Base-by-base conservation (phyloP, 2,113 vertebrate species). In the Chitala chitala region DNA sequence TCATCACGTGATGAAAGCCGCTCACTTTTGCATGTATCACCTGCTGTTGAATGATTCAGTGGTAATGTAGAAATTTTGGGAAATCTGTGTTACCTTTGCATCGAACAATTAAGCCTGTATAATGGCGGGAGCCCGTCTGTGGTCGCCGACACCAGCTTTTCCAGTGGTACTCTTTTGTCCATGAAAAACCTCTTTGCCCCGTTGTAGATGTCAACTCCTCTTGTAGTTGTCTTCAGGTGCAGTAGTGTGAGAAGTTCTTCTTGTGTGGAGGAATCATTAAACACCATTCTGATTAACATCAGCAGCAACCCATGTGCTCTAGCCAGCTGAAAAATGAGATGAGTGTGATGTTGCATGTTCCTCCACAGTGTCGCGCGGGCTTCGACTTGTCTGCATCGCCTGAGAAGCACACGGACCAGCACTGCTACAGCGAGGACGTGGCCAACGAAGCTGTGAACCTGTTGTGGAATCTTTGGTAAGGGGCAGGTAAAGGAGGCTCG, bases 401-500 rank as follows among this genome's bases (percentile, higher is more conserved):
- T 72, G 84, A 88, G 26, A 77, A 73, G 51, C 85, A 81, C 78
- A 92, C 88, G 26, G 71, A 77, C 7, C 84, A 81, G 77, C 93
- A 88, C 85, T 93, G 89, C 73, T 83, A 81, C 0, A 8, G 90
- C 33, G 95, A 99, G 83, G 90, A 91, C 53, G 90, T 98, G 51
- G 94, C 93, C 74, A 94, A 94, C 1, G 95, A 99, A 79, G 94
- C 95, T 4, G 83, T 98, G 75, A 94, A 98, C 59, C 84, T 99
- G 4, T 90, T 99, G 54, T 98, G 96, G 96, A 99, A 98, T 82
- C 85, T 99, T 0, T 99, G 97, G 97, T 98, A 82, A 93, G 91
- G 36, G 6, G 59, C 3, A 8, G 26, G 48, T 12, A 4, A 46
- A 22, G 24, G 29, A 50, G 44, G 6, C 42, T 36, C 9, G 24